These are phyloP conservation scores for Drosophila suboccidentalis DNA, from an alignment of 2,888 invertebrate species.

Conservation along the genomic window DNA sequence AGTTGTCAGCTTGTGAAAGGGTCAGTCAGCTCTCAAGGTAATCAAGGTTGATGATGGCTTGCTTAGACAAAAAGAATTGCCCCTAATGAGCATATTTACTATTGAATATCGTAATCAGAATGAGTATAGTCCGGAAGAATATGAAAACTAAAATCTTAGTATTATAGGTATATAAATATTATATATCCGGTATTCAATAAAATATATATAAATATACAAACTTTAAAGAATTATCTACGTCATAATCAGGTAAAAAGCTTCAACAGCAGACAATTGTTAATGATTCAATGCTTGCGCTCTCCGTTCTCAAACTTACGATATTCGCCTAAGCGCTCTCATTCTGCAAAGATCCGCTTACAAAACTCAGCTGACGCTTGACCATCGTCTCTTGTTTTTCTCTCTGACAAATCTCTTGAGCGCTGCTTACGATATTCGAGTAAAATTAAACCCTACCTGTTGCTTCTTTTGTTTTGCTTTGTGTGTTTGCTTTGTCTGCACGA, in stretches of 20 bases:
- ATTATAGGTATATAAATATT: not conserved
- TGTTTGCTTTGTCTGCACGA: slow-evolving; percentile 58
- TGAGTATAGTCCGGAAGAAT: slow-evolving; percentile 4
- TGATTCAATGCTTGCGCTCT: slow-evolving; percentile 34
- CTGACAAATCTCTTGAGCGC: slow-evolving; percentile 4
- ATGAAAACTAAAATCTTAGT: not conserved
- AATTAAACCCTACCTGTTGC: slow-evolving; percentile 54
- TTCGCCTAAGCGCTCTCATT: slow-evolving; percentile 29
- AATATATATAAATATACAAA: not conserved
- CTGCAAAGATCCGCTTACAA: slow-evolving; percentile 30
- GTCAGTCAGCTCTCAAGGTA: slow-evolving; percentile 63
- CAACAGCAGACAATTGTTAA: not conserved
- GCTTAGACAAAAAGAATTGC: slow-evolving; percentile 45
- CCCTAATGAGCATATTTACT: slow-evolving; percentile 59
- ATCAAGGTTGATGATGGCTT: slow-evolving; percentile 65
- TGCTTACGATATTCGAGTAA: slow-evolving; percentile 55
- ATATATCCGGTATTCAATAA: not conserved
- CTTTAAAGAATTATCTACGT: not conserved
- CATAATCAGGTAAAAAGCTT: slow-evolving; percentile 25
- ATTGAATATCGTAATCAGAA: slow-evolving; percentile 27
- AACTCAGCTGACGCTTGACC: slow-evolving; percentile 22
- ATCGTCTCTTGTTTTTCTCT: not conserved
- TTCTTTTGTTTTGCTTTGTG: slow-evolving; percentile 55
- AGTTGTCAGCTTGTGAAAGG: slow-evolving; percentile 42
- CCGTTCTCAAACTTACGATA: slow-evolving; percentile 54